Base-by-base conservation (phyloP, 2,113 vertebrate genomes). In the Conger conger region DNA sequence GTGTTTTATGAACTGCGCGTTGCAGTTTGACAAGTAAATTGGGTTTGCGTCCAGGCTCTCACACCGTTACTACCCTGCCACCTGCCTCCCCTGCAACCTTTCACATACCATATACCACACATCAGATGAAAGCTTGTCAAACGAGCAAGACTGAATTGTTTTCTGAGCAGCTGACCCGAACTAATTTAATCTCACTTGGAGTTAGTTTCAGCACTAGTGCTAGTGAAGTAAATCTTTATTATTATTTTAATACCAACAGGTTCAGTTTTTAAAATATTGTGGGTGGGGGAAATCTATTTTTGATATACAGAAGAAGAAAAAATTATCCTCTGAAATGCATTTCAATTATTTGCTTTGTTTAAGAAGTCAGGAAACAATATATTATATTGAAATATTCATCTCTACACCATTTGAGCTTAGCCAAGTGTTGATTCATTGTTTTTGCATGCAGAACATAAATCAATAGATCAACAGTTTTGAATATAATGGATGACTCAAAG, bases 121-220 rank as follows among this genome's bases (percentile, higher is more conserved):
- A 33, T 76, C 63, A 23, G 33, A 82, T 37, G 63, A 82, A 23
- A 9, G 18, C 15, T 57, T 54, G 83, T 20, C 86, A 84, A 85
- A 82, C n/a, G 17, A n/a, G 81, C n/a, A 82, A 45, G 36, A 80
- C 83, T 53, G 79, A 83, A 86, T 15, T 60, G 4, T 60, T 85
- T 35, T 7, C 42, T 37, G 7, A n/a, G 37, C 63, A 33, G 30
- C 16, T 50, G 40, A 80, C 79, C 42, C 79, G 33, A 30, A 33
- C 79, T 53, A 50, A 80, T 50, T 45, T 80, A 50, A 80, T 50
- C 16, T 23, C 11, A 9, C n/a, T 50, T 50, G 42, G 53, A 80
- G 40, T 42, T 50, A 53, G n/a, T n/a, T 23, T 53, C 79, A 80
- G 11, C n/a, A 80, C 45, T 42, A 30, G 1, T 13, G 20, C 37